Evolutionary conservation across 1,140 invertebrate genomes (phyloP), one percentile per base, ranked within the genome.

Genomic region (Penaeus indicus): DNA sequence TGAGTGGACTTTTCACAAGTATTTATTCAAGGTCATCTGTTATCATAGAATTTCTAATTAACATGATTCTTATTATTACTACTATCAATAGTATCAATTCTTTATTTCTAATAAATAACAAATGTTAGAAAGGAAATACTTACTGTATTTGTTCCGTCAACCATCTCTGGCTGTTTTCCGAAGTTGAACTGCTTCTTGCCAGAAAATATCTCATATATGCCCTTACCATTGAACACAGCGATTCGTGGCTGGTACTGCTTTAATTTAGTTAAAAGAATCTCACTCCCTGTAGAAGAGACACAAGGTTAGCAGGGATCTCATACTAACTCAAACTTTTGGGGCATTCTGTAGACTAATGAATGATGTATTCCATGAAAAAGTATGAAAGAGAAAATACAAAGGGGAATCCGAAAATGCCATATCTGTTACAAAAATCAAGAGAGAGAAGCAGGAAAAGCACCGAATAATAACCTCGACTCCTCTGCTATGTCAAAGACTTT

Each of bases 181-280:
- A 99, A 98, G 92, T 97, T 96, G 93, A 99, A 99, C 92, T 99
- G 97, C 93, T 99, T 99, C 93, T 98, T 98, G 18, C 98, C 98
- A 84, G 96, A 97, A 94, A 98, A 99, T 42, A 98, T 97, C 94
- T 99, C 97, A 94, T 98, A 99, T 91, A 99, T 99, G 84, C 99
- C 95, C 94, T 99, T 99, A 19, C 98, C 98, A 95, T 99, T 99
- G 93, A 99, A 99, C 60, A 99, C 98, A 62, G 97, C 98, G 92
- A 99, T 97, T 94, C 99, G 99, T 85, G 98, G 98, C 92, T 96
- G 96, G 94, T 96, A 99, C 92, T 96, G 96, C 93, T 96, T 95
- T 88, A 99, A 93, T 93, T 99, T 99, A 92, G 98, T 97, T 89
- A 97, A 94, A 88, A 99, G 93, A 92, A 98, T 95, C 92, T 96